Conservation (phyloP, 2,797 vertebrate genomes). For the Apodemus agrarius region DNA sequence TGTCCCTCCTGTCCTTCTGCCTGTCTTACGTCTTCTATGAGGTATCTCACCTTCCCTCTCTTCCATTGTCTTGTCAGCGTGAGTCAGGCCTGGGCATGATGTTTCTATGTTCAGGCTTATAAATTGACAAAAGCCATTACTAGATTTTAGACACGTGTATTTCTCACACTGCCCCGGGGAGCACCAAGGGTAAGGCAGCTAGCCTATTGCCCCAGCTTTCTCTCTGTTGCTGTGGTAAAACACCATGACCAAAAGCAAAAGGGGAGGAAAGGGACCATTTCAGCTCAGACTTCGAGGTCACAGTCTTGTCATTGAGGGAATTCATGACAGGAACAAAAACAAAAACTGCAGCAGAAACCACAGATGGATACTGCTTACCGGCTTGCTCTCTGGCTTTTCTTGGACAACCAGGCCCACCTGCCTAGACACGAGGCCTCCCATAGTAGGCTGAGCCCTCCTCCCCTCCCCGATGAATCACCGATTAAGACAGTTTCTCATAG, state of each 20-base stretch:
- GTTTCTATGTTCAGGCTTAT: background rate
- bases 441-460: background rate
- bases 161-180: background rate
- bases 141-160: background rate
- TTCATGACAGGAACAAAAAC: background rate
- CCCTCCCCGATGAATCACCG: no score
- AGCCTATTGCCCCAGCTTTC: background rate
- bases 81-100: background rate
- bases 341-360: background rate
- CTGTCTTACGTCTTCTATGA: background rate
- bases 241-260: background rate
- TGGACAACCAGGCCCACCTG: background rate
- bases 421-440: background rate
- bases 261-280: background rate
- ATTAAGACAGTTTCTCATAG: background rate
- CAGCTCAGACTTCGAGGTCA: background rate
- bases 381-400: background rate
- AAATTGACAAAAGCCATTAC: slow-evolving; percentile 11
- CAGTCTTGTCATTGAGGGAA: background rate
- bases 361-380: background rate
- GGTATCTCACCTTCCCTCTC: background rate
- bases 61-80: background rate
- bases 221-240: background rate
- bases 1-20: background rate
- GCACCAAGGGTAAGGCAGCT: background rate